A percentile compares a stretch with the other conserved stretches of the same genome.
Conservation (phyloP, 2,888 invertebrate species). For the Willowsia nigromaculata region DNA sequence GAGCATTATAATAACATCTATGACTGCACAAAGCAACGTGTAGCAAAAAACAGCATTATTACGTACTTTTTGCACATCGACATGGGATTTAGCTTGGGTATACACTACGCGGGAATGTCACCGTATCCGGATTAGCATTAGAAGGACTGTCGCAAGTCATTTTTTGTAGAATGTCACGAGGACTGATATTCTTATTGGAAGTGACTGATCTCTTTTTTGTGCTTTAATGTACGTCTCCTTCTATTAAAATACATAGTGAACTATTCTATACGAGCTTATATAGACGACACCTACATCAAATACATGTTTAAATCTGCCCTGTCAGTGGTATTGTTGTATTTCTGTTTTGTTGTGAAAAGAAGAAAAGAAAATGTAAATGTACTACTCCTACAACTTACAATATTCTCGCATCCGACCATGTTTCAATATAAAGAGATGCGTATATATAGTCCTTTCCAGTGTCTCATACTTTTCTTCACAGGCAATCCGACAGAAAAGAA, state of each 20-base stretch:
- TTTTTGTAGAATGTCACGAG: constrained; percentile 39
- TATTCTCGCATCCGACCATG: background rate
- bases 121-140: constrained; percentile 57
- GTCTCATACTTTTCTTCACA: background rate
- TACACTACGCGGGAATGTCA: constrained; percentile 39
- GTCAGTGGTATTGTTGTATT: constrained; percentile 17
- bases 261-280: background rate
- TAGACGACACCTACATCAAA: background rate
- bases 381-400: background rate
- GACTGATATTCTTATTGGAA: constrained; percentile 61
- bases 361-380: constrained; percentile 26
- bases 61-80: constrained; percentile 47
- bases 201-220: constrained; percentile 63
- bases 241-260: background rate
- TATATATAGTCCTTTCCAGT: background rate
- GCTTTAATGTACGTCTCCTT: background rate
- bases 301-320: background rate
- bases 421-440: background rate
- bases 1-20: constrained; percentile 3
- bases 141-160: constrained; percentile 62
- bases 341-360: background rate
- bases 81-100: constrained; percentile 45
- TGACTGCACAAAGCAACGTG: background rate
- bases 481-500: background rate
- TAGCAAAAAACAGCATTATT: constrained; percentile 38